phyloP scores from a whole-genome alignment of 2,888 invertebrate genomes.

The Strigamia maritima region DNA sequence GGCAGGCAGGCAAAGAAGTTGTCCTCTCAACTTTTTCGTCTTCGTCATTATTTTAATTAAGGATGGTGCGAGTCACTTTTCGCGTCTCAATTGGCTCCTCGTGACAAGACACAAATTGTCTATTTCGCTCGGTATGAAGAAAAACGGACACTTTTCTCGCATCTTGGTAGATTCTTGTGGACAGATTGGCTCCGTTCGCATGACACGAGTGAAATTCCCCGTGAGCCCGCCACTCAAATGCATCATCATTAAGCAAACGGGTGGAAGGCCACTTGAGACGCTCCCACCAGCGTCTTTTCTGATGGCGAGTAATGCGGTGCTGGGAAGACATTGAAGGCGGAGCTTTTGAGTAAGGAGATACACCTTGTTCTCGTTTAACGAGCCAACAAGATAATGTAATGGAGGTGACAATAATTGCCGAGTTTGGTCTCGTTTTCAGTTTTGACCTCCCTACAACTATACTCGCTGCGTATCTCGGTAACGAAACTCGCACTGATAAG shows the following conservation, averaged over 20 bases:
- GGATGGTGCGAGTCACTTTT: conserved; percentile 7
- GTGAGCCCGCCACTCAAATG: conserved; percentile 34
- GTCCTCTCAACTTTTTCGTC: neutral
- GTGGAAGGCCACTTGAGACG: conserved; percentile 28
- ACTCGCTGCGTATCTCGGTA: conserved; percentile 15
- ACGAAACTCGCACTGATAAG: conserved; percentile 24
- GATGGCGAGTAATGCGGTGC: conserved; percentile 10
- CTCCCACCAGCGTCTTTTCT: neutral
- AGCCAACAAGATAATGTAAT: conserved; percentile 22
- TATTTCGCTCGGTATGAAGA: conserved; percentile 22
- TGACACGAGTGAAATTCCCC: conserved; percentile 27
- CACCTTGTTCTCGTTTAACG: conserved; percentile 13
- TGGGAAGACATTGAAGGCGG: conserved; percentile 1
- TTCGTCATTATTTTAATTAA: conserved; percentile 34
- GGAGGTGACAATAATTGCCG: conserved; percentile 31
- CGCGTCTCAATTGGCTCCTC: neutral
- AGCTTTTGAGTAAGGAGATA: neutral
- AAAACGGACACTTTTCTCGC: conserved; percentile 28
- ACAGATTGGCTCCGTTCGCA: conserved; percentile 28
- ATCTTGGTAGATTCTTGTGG: conserved; percentile 21
- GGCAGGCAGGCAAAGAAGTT: neutral
- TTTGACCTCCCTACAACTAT: conserved; percentile 16
- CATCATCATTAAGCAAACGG: conserved; percentile 26
- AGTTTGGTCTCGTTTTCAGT: conserved; percentile 28
- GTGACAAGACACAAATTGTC: conserved; percentile 30